These are phyloP conservation scores for Aphelocoma californica DNA, from an alignment of 2,797 vertebrate species.

Conservation along the genomic window DNA sequence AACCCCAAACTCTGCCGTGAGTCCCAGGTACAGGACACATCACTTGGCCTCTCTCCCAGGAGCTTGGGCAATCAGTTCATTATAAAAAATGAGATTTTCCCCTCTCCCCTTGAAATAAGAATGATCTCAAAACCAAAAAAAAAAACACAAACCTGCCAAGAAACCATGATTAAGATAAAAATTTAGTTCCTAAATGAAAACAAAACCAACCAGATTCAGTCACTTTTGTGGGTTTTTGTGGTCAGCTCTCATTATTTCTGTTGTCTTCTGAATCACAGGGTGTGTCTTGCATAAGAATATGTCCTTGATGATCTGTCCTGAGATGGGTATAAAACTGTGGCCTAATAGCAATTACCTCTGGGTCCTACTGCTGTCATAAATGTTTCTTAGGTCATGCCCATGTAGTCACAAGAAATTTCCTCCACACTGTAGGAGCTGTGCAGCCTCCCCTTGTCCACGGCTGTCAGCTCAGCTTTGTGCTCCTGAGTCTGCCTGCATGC, in stretches of 20 bases:
- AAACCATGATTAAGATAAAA: background rate
- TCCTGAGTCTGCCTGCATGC: background rate
- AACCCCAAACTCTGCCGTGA: background rate
- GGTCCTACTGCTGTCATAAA: background rate
- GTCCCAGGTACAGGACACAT: background rate
- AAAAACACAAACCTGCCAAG: background rate
- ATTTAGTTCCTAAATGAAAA: background rate
- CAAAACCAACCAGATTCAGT: background rate
- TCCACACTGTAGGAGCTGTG: background rate
- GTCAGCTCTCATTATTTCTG: background rate
- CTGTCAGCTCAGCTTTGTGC: conserved; percentile 42
- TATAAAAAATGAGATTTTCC: background rate
- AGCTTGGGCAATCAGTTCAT: background rate
- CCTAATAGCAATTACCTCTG: background rate
- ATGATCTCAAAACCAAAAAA: background rate
- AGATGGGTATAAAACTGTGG: background rate
- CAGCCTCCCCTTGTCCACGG: background rate
- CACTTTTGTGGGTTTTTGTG: background rate
- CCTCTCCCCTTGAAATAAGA: background rate
- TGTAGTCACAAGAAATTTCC: background rate
- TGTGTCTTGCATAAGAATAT: background rate
- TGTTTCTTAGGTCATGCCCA: background rate
- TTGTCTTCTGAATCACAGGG: background rate
- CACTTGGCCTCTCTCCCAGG: background rate
- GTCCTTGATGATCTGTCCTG: background rate